Percentiles rank a stretch among this genome's conserved stretches.
These are phyloP conservation scores for Eptatretus atami DNA, from an alignment of 2,797 vertebrate species.

Conservation along the genomic window DNA sequence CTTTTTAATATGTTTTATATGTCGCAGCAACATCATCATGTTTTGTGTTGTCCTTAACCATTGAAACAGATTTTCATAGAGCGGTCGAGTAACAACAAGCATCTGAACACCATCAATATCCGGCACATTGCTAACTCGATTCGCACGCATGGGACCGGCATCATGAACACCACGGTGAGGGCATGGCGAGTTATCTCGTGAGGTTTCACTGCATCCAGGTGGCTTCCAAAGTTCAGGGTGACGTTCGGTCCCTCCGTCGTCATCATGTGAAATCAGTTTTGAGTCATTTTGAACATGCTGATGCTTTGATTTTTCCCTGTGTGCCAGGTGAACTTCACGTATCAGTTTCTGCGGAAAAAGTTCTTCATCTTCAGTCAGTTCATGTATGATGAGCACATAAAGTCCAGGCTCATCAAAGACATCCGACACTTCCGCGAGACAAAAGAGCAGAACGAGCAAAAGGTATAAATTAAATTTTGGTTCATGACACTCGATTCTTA, in stretches of 20 bases:
- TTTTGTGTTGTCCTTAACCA: background rate
- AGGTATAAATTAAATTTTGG: slow-evolving; percentile 20
- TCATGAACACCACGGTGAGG: slow-evolving; percentile 93
- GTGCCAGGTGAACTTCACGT: slow-evolving; percentile 73
- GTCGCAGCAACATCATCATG: background rate
- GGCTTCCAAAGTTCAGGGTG: no score
- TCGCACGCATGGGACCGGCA: slow-evolving; percentile 81
- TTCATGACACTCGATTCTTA: no score
- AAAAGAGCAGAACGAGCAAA: slow-evolving; percentile 89
- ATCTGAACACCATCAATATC: slow-evolving; percentile 97
- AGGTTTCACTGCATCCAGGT: no score
- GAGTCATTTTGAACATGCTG: background rate
- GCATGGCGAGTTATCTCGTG: slow-evolving; percentile 4
- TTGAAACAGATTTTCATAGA: slow-evolving; percentile 63
- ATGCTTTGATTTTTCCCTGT: slow-evolving; percentile 8
- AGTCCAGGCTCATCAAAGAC: slow-evolving; percentile 90
- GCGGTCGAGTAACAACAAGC: slow-evolving; percentile 91
- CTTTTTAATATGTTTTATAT: background rate
- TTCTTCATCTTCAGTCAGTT: slow-evolving; percentile 99
- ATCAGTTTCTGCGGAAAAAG: slow-evolving; percentile 88
- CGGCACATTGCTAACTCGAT: slow-evolving; percentile 93
- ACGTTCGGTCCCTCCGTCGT: no score
- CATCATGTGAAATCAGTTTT: background rate
- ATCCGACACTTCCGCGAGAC: slow-evolving; percentile 92
- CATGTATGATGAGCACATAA: slow-evolving; percentile 98